Evolutionary conservation across 2,113 vertebrate genomes (phyloP), one percentile per base, ranked within the genome.

Genomic region (Danionella cerebrum): DNA sequence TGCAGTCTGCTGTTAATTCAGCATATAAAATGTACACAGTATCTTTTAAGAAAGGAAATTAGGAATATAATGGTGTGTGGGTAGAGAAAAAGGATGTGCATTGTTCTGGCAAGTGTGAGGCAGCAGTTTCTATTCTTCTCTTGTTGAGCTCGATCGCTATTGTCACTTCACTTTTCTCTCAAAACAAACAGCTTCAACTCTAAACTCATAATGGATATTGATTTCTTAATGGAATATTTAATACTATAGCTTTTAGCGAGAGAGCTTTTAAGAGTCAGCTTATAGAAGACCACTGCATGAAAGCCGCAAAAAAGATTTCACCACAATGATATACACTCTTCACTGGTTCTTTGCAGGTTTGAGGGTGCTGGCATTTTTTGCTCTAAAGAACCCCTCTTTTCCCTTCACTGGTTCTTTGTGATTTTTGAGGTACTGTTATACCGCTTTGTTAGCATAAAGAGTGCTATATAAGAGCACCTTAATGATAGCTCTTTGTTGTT

Each of bases 161-260:
- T n/a, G n/a, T n/a, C n/a, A 4, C 31, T 1, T 8, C 22, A 13
- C 35, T 7, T 44, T 35, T 14, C n/a, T 33, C 2, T 8, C 31
- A 14, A 11, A 14, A 31, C 12, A 36, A 4, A 35, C 7, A 2
- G 19, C 16, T 45, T 47, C 22, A 52, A 59, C 1, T n/a, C 25
- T 60, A 60, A 44, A 24, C 16, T 0, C 39, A 45, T 53, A 12
- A 53, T 53, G 8, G 33, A 41, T 18, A 60, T 60, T 21, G 58
- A 60, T 60, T 60, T 21, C 18, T 8, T 41, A 41, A 18, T 53
- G 12, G 13, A 18, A 13, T 67, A 25, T n/a, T n/a, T n/a, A n/a
- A n/a, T n/a, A n/a, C n/a, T n/a, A n/a, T n/a, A 19, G 64, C 52
- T 29, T 52, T 54, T 55, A 39, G 52, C 48, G n/a, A n/a, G 54